A percentile compares a stretch with the other conserved stretches of the same genome.
Evolutionary conservation across 2,797 vertebrate species (phyloP).

Genomic region (Dicrostonyx torquatus): DNA sequence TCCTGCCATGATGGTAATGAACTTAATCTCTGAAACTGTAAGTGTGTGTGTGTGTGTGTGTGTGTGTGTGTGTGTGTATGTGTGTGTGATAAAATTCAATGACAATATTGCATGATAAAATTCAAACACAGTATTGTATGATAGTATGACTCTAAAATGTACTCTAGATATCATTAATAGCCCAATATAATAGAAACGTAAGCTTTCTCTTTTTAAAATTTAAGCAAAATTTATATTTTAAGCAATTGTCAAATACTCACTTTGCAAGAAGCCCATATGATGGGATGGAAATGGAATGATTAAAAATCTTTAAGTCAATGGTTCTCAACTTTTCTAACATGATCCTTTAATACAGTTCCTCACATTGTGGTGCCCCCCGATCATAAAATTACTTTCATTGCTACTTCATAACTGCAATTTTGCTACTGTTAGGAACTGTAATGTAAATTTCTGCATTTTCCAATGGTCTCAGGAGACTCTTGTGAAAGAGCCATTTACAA

Average conservation of each 20-base stretch:
- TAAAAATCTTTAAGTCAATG: neutral
- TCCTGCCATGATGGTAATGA: neutral
- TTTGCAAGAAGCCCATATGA: conserved; percentile 1
- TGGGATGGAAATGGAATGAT: neutral
- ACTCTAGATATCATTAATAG: conserved; percentile 33
- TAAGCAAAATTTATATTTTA: neutral
- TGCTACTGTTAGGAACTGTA: neutral
- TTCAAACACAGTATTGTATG: too few species aligned
- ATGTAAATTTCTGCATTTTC: neutral
- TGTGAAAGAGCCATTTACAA: neutral
- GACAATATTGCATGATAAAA: too few species aligned
- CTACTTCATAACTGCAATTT: neutral
- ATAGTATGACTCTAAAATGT: conserved; percentile 75
- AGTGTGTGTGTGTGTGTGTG: too few species aligned
- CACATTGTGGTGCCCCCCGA: neutral
- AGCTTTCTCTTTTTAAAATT: neutral
- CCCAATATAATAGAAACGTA: conserved; percentile 46
- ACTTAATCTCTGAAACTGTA: neutral
- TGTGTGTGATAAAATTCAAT: too few species aligned
- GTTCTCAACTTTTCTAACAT: neutral
- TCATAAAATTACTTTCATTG: neutral
- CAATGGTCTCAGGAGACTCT: neutral
- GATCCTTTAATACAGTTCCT: neutral
- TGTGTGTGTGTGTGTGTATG: too few species aligned
- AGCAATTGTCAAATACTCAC: neutral